Conservation (phyloP, 2,797 vertebrate genomes). For the Echiichthys vipera region DNA sequence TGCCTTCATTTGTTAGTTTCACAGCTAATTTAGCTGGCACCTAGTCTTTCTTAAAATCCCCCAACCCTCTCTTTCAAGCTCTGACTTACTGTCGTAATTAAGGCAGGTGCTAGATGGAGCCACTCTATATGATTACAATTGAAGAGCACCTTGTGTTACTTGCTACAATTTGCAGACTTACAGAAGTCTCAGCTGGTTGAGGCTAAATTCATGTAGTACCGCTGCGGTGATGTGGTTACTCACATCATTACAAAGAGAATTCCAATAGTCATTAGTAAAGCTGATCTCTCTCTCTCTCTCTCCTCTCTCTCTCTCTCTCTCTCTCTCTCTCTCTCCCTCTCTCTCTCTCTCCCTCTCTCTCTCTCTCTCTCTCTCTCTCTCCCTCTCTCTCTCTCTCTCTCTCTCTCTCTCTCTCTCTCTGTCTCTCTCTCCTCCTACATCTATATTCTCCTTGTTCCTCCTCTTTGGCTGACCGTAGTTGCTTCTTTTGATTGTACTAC, state of each 20-base stretch:
- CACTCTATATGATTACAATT: constrained; percentile 66
- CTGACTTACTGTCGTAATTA: constrained; percentile 75
- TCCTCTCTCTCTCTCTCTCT: constrained; percentile 43
- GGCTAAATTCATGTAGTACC: constrained; percentile 60
- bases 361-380: constrained; percentile 35
- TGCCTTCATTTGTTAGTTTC: constrained; percentile 85
- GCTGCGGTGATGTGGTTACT: constrained; percentile 68
- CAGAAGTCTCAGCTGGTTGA: constrained; percentile 57
- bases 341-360: too few relatives aligned
- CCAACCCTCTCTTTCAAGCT: constrained; percentile 52
- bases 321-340: constrained; percentile 18
- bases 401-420: constrained; percentile 29
- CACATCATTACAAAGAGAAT: constrained; percentile 63
- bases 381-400: constrained; percentile 42
- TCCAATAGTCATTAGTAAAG: constrained; percentile 67
- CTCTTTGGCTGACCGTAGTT: constrained; percentile 38
- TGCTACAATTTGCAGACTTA: constrained; percentile 55
- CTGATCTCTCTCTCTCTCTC: too few relatives aligned
- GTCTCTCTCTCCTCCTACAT: constrained; percentile 42
- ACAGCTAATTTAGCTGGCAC: constrained; percentile 80
- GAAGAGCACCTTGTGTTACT: constrained; percentile 56
- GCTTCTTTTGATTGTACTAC: constrained; percentile 43
- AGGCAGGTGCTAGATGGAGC: constrained; percentile 78
- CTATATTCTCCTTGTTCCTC: constrained; percentile 33
- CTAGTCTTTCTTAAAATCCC: constrained; percentile 66